These are phyloP conservation scores for Salticus scenicus DNA, from an alignment of 2,888 invertebrate species.

Conservation along the genomic window DNA sequence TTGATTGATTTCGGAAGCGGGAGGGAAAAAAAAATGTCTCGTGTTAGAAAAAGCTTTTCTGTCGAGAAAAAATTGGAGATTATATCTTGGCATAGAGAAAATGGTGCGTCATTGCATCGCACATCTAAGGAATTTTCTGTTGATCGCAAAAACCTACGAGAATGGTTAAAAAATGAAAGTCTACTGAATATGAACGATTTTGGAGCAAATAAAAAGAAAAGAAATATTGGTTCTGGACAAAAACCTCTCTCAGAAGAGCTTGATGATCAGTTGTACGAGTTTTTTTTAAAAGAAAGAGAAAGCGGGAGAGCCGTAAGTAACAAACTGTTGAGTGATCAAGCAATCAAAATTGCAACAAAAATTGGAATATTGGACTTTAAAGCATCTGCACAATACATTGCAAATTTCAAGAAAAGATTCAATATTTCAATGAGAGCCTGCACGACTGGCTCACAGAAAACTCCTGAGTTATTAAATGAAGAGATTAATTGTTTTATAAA, in stretches of 20 bases:
- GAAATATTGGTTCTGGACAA: neutral
- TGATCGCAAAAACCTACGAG: neutral
- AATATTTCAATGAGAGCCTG: neutral
- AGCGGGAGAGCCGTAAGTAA: neutral
- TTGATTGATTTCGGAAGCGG: too few relatives aligned
- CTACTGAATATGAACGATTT: neutral
- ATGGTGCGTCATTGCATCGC: neutral
- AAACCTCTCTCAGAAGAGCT: neutral
- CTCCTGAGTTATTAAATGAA: neutral
- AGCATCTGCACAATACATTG: neutral
- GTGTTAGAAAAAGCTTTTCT: too few relatives aligned
- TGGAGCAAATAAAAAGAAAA: neutral
- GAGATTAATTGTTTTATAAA: neutral
- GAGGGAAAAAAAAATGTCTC: neutral
- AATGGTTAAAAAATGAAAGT: neutral
- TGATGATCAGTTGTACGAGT: neutral
- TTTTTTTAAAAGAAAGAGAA: neutral
- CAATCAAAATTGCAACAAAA: neutral
- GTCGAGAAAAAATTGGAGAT: neutral
- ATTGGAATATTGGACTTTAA: neutral
- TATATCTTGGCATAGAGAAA: neutral
- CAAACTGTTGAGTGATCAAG: too few relatives aligned
- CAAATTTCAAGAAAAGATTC: neutral
- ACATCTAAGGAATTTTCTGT: neutral
- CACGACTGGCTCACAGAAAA: neutral